A percentile compares a stretch with the other conserved stretches of the same genome.
Evolutionary conservation across 1,140 invertebrate genomes (phyloP).

Genomic region (Platyura marginata): DNA sequence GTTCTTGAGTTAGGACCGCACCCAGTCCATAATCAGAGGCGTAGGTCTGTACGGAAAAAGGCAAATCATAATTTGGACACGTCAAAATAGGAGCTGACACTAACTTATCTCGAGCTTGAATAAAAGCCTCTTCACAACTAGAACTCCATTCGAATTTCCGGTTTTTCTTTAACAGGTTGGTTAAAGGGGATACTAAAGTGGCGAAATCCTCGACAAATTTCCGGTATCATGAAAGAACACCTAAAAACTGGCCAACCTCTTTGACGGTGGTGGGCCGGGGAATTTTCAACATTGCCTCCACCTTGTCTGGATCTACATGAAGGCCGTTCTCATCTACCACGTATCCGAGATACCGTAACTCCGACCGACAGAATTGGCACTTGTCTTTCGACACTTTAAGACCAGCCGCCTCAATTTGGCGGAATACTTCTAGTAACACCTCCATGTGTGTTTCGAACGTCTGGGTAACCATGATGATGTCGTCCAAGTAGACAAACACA

Average conservation of each 20-base stretch:
- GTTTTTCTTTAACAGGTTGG: not conserved
- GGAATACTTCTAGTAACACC: too few species aligned
- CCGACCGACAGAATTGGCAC: too few species aligned
- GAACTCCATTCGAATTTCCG: not conserved
- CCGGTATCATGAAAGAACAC: not conserved
- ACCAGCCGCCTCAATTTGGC: too few species aligned
- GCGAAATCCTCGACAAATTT: not conserved
- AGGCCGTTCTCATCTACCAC: too few species aligned
- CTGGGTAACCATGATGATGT: too few species aligned
- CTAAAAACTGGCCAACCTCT: not conserved
- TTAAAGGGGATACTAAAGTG: not conserved
- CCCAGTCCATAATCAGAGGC: not conserved
- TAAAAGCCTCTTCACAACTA: not conserved
- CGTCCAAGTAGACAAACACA: too few species aligned
- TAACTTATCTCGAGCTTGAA: not conserved
- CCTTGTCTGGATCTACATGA: not conserved
- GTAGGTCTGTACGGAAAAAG: not conserved
- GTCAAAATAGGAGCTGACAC: not conserved
- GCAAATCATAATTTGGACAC: not conserved
- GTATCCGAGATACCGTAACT: too few species aligned
- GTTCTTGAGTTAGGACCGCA: not conserved
- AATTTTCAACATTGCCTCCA: not conserved
- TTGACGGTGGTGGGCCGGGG: not conserved
- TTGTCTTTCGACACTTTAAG: too few species aligned
- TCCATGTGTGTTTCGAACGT: too few species aligned